Conservation (phyloP, 2,888 invertebrate species). For the Panopea generosa region DNA sequence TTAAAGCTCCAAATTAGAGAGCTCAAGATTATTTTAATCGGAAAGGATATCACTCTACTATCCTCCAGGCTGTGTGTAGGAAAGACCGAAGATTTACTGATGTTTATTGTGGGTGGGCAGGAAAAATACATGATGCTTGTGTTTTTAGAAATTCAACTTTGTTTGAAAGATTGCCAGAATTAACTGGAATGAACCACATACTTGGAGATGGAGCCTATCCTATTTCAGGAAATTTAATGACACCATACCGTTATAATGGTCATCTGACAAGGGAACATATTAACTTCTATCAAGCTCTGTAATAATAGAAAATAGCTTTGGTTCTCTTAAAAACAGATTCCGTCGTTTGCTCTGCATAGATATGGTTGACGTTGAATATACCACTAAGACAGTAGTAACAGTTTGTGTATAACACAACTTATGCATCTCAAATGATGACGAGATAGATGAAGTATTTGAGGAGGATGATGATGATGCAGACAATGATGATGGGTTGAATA, state of each 20-base stretch:
- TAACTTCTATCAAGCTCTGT: slow-evolving; percentile 30
- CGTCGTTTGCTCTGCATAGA: slow-evolving; percentile 5
- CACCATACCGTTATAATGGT: slow-evolving; percentile 31
- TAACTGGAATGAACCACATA: slow-evolving; percentile 16
- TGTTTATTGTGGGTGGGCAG: slow-evolving; percentile 21
- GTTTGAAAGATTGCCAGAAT: not conserved
- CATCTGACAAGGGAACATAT: slow-evolving; percentile 24
- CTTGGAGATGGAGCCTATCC: slow-evolving; percentile 40
- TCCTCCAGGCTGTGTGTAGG: slow-evolving; percentile 20
- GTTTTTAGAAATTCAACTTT: slow-evolving; percentile 16
- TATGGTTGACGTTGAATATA: not conserved
- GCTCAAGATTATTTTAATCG: slow-evolving; percentile 18
- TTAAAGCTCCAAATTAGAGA: slow-evolving; percentile 2
- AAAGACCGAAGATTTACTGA: slow-evolving; percentile 19
- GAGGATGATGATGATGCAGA: not conserved
- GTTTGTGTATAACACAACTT: not conserved
- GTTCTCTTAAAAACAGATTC: slow-evolving; percentile 9
- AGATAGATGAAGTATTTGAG: not conserved
- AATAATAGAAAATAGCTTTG: slow-evolving; percentile 13
- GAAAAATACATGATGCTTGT: slow-evolving; percentile 29
- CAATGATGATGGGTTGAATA: too few relatives aligned
- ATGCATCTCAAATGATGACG: not conserved
- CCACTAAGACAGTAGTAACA: slow-evolving; percentile 8
- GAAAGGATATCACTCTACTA: slow-evolving; percentile 9
- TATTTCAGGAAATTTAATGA: not conserved